Evolutionary conservation across 2,888 invertebrate genomes (phyloP), one percentile per base, ranked within the genome.

Genomic region (Tanypteryx hageni): DNA sequence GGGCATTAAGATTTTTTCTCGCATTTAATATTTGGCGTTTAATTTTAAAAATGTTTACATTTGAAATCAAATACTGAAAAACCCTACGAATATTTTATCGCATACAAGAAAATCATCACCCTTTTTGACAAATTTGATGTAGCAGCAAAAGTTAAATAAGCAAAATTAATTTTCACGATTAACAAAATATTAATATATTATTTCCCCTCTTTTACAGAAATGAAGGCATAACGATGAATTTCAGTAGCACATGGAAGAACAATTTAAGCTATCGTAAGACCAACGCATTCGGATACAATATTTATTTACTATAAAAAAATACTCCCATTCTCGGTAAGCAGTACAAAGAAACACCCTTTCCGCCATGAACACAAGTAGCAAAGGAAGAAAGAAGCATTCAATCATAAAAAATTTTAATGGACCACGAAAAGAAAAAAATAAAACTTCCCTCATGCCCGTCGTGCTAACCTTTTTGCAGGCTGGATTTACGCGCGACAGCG

Each of bases 391-490:
- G 76, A 76, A 76, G 27, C 76, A 76, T 27, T 76, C 76, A 22
- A 76, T 76, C 76, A 76, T 27, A n/a, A 27, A 76, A 76, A 27
- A 76, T 68, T 68, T 68, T n/a, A 68, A 68, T 68, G 68, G 68
- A n/a, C 68, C 22, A 22, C 76, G 27, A 27, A 76, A 22, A 13
- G 22, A 27, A 76, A 76, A 76, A 27, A 76, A 22, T 9, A 76
- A 27, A 13, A 22, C 76, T 5, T 22, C 22, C n/a, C n/a, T n/a
- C 22, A 10, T 76, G 22, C 44, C 44, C 44, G 44, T 44, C 44
- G 44, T 27, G 76, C 22, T 76, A 22, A 27, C 76, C 22, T 76
- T 27, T 76, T 27, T 76, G 76, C 13, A 76, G 2, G 11, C 76
- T 27, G 76, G 27, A 76, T 76, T 27, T 27, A 76, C 76, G 76